Conservation (phyloP, 1,140 invertebrate species). For the Pachypsylla venusta region DNA sequence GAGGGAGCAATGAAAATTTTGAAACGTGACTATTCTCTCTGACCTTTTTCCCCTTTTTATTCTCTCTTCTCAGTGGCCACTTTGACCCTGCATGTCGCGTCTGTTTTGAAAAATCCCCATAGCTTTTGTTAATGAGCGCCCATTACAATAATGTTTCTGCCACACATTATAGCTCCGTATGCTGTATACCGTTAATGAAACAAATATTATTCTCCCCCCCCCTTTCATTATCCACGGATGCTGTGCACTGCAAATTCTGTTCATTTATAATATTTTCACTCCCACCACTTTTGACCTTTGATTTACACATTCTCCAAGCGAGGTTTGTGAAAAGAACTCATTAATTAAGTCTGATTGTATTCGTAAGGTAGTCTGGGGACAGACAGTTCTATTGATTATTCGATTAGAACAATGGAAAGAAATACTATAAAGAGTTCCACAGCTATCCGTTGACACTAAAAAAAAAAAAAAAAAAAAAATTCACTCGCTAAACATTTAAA, state of each 20-base stretch:
- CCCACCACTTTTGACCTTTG: neutral
- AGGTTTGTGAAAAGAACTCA: neutral
- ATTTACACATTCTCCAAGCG: neutral
- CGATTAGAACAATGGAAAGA: too few relatives aligned
- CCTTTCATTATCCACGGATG: neutral
- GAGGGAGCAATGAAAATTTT: too few relatives aligned
- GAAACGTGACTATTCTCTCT: neutral
- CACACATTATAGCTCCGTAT: neutral
- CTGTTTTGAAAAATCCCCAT: neutral
- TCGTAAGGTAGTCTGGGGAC: too few relatives aligned
- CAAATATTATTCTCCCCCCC: conserved; percentile 7
- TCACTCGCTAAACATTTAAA: too few relatives aligned
- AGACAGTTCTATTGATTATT: too few relatives aligned
- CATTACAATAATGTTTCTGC: neutral
- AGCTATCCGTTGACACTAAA: too few relatives aligned
- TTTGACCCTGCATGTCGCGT: neutral
- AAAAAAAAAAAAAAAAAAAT: too few relatives aligned
- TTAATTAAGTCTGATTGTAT: too few relatives aligned
- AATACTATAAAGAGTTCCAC: too few relatives aligned
- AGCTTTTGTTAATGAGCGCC: conserved; percentile 6
- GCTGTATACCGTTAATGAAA: neutral
- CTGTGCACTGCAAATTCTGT: neutral
- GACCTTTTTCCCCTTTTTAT: neutral
- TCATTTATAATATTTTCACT: neutral
- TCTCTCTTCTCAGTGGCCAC: neutral